phyloP scores from a whole-genome alignment of 2,113 vertebrate genomes.

The Ellobius talpinus region DNA sequence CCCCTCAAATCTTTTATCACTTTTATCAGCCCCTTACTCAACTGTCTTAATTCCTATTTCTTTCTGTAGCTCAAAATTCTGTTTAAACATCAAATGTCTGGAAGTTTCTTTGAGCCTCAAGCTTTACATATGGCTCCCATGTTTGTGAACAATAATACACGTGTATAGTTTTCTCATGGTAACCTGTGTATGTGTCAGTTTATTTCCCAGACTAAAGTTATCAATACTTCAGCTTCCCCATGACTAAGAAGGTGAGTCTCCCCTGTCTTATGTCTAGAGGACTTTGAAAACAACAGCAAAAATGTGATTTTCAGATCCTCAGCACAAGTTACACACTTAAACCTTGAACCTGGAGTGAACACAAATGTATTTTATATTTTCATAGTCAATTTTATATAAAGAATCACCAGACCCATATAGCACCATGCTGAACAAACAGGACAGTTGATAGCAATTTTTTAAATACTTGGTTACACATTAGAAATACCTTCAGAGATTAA shows the following conservation, averaged over 20 bases:
- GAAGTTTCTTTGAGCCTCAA: background rate
- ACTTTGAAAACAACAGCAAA: background rate
- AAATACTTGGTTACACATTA: background rate
- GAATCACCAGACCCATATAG: slow-evolving; percentile 14
- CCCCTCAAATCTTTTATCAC: background rate
- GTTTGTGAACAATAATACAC: background rate
- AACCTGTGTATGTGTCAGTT: background rate
- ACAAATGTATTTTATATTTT: slow-evolving; percentile 34
- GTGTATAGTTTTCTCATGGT: background rate
- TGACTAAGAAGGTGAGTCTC: background rate
- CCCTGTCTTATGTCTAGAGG: background rate
- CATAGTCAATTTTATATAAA: slow-evolving; percentile 3
- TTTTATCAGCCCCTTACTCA: background rate
- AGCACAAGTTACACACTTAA: background rate
- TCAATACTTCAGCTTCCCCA: background rate
- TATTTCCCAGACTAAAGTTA: background rate
- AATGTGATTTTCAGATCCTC: background rate
- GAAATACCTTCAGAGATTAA: background rate
- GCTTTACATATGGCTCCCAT: background rate
- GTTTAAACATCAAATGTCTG: background rate
- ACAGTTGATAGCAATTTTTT: background rate
- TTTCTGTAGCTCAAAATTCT: background rate
- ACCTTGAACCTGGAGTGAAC: background rate
- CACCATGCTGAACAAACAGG: background rate
- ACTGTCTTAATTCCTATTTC: background rate